Base-by-base conservation (phyloP, 2,797 vertebrate species). In the Babyrousa celebensis region DNA sequence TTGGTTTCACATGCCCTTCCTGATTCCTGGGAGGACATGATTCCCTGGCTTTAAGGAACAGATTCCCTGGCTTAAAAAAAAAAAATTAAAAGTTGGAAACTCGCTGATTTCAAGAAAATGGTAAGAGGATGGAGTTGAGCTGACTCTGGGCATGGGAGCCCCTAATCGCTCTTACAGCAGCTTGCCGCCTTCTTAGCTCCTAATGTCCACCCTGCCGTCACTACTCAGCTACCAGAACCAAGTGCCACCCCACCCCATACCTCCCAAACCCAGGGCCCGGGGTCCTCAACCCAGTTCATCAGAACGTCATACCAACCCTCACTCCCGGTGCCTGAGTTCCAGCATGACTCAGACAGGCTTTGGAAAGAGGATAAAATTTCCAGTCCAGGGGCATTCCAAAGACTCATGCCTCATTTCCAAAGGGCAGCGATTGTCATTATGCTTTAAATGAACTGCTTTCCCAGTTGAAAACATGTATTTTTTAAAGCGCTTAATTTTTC, bases 401-500 rank as follows among this genome's bases (percentile, higher is more conserved):
- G 14, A 15, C 27, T 2, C 0, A 0, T 27, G 67, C 75, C 60
- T 89, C 15, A 18, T 79, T 88, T 77, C 94, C 85, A 89, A 95
- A 97, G 89, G 89, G 80, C 85, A 23, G 2, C 2, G 0, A 5
- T 85, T 62, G 67, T 91, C 91, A 52, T 75, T 95, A 43, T 10
- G 65, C 48, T 11, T 11, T 15, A 36, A 96, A 94, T 65, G 96
- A 89, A 68, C 80, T 52, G 84, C 68, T 85, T 95, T 91, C 87
- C 56, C 1, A 0, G 21, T 56, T 74, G 90, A 91, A 97, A 97
- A 90, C 92, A 25, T 93, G 94, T 91, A 54, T 92, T 95, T 95
- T 89, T 91, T 79, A 20, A 91, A 94, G 96, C 91, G 60, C 82
- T 79, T 78, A 48, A 90, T 96, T 97, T 95, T 82, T 71, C 72